These are phyloP conservation scores for Corythoichthys intestinalis DNA, from an alignment of 2,113 vertebrate genomes.

Conservation along the genomic window DNA sequence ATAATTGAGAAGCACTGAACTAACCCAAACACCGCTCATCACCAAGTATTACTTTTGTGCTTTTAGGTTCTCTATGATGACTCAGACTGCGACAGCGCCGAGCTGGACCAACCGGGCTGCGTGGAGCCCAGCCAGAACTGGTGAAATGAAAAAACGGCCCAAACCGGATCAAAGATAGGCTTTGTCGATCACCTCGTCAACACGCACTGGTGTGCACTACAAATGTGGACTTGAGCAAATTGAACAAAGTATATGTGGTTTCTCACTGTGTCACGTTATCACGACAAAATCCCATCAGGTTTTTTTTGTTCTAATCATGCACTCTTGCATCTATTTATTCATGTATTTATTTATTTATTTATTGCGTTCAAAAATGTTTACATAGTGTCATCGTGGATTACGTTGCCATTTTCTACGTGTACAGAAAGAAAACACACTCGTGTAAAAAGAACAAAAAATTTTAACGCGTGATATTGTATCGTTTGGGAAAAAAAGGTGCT, in stretches of 20 bases:
- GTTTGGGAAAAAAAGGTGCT: slow-evolving; percentile 64
- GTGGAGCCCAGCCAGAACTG: slow-evolving; percentile 76
- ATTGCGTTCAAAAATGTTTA: slow-evolving; percentile 53
- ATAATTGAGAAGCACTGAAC: too few relatives aligned
- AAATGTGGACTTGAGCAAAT: slow-evolving; percentile 10
- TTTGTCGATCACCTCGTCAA: slow-evolving; percentile 12
- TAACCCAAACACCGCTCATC: too few relatives aligned
- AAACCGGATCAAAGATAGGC: neutral
- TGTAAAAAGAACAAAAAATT: slow-evolving; percentile 66
- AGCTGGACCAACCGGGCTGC: slow-evolving; percentile 84
- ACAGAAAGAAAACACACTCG: slow-evolving; percentile 51
- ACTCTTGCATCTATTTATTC: slow-evolving; percentile 35
- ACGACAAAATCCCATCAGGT: slow-evolving; percentile 31
- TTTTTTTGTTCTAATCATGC: slow-evolving; percentile 29
- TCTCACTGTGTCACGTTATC: slow-evolving; percentile 22
- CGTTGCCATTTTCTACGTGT: slow-evolving; percentile 60
- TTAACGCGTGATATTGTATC: slow-evolving; percentile 66
- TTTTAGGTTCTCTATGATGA: slow-evolving; percentile 79
- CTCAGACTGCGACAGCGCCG: slow-evolving; percentile 89
- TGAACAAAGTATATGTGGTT: slow-evolving; percentile 17
- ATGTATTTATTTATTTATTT: slow-evolving; percentile 21
- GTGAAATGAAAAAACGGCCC: slow-evolving; percentile 54
- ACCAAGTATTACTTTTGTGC: slow-evolving; percentile 14
- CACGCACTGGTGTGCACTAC: neutral
- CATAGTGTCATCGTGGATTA: slow-evolving; percentile 50